Percentiles rank a stretch among this genome's conserved stretches.
phyloP scores from a whole-genome alignment of 2,888 invertebrate genomes.

The Spisula solida region DNA sequence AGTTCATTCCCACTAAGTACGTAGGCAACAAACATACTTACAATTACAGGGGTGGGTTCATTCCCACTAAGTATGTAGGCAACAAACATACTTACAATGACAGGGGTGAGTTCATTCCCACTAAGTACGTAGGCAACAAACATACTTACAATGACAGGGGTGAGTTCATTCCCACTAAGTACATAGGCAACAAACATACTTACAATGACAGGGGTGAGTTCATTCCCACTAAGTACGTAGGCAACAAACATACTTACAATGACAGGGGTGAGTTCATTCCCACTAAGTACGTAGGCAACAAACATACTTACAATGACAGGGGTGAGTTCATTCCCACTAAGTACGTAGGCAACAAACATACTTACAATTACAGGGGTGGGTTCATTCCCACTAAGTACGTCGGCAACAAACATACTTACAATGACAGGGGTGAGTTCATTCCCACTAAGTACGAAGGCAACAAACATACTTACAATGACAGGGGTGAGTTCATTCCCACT shows the following conservation, averaged over 20 bases:
- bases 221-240: constrained; percentile 89
- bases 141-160: constrained; percentile 90
- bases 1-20: constrained; percentile 89
- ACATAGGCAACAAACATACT: constrained; percentile 90
- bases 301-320: constrained; percentile 90
- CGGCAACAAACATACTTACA: constrained; percentile 90
- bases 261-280: constrained; percentile 90
- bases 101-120: constrained; percentile 90
- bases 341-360: constrained; percentile 89
- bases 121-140: constrained; percentile 89
- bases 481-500: constrained; percentile 90
- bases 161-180: constrained; percentile 89
- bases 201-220: constrained; percentile 90
- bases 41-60: constrained; percentile 90
- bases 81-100: constrained; percentile 90
- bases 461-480: constrained; percentile 90
- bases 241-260: constrained; percentile 90
- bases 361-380: constrained; percentile 90
- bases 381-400: constrained; percentile 89
- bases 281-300: constrained; percentile 89
- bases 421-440: constrained; percentile 90
- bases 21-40: constrained; percentile 89
- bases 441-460: constrained; percentile 89
- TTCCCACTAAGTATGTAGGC: constrained; percentile 89
- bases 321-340: constrained; percentile 89